Percentiles rank a stretch among this genome's conserved stretches.
phyloP scores from a whole-genome alignment of 2,113 vertebrate genomes.

The Oenanthe oenanthe region DNA sequence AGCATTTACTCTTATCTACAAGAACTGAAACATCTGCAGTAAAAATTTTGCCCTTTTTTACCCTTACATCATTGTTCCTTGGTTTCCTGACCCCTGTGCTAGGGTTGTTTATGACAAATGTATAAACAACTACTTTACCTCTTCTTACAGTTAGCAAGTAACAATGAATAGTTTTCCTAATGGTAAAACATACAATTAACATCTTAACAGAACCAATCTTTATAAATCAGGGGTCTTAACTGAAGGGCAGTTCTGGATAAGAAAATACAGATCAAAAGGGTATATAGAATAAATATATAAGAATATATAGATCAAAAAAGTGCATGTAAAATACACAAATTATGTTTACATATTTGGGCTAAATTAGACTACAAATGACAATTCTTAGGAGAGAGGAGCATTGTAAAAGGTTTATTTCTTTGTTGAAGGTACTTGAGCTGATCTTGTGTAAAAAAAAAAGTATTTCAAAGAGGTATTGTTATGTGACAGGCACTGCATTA shows the following conservation, averaged over 20 bases:
- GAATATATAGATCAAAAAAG: neutral
- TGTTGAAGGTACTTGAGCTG: neutral
- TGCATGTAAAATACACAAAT: neutral
- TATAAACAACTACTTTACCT: neutral
- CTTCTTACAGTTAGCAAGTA: neutral
- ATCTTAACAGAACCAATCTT: neutral
- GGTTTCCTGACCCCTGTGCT: neutral
- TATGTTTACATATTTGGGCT: neutral
- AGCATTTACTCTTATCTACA: neutral
- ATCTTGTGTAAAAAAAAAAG: neutral
- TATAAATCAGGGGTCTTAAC: neutral
- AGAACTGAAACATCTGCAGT: neutral
- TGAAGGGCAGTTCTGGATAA: neutral
- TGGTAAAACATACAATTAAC: neutral
- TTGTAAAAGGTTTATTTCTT: neutral
- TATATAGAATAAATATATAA: neutral
- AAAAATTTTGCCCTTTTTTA: constrained; percentile 31
- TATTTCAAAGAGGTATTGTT: neutral
- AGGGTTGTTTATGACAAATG: neutral
- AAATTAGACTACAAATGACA: neutral
- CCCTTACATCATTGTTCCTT: neutral
- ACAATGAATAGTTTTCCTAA: neutral
- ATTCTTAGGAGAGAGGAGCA: neutral
- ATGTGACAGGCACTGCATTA: neutral
- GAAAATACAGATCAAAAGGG: neutral